Percentiles rank a stretch among this genome's conserved stretches.
Evolutionary conservation across 1,140 invertebrate species (phyloP).

Genomic region (Heliconius hewitsoni): DNA sequence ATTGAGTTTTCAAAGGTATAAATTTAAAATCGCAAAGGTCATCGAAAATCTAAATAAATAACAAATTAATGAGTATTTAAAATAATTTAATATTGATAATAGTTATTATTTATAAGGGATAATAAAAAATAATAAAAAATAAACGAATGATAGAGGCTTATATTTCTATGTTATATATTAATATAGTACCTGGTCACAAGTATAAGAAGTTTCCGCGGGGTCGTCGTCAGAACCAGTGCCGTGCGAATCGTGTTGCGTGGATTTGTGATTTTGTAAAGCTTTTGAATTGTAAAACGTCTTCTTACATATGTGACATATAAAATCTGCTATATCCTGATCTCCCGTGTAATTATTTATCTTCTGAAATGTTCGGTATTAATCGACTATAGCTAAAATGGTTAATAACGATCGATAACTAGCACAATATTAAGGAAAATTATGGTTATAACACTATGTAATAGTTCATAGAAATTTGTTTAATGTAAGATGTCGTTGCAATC

Average conservation of each 20-base stretch:
- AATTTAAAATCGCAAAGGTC: slow-evolving; percentile 61
- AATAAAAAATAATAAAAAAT: no score
- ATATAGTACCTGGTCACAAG: slow-evolving; percentile 37
- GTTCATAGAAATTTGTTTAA: no score
- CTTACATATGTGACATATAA: slow-evolving; percentile 59
- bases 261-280: slow-evolving; percentile 66
- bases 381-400: no score
- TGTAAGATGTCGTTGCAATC: no score
- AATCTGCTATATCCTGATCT: slow-evolving; percentile 45
- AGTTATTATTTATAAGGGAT: no score
- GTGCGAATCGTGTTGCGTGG: slow-evolving; percentile 55
- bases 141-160: no score
- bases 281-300: slow-evolving; percentile 67
- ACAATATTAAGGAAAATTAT: no score
- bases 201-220: slow-evolving; percentile 26
- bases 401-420: no score
- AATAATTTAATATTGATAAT: no score
- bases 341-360: neutral
- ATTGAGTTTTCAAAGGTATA: slow-evolving; percentile 45
- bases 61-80: neutral
- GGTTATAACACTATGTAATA: no score
- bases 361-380: no score
- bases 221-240: slow-evolving; percentile 47
- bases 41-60: slow-evolving; percentile 48
- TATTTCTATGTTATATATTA: neutral